A percentile compares a stretch with the other conserved stretches of the same genome.
Conservation (phyloP, 2,113 vertebrate species). For the Hypocryptadius cinnamomeus region DNA sequence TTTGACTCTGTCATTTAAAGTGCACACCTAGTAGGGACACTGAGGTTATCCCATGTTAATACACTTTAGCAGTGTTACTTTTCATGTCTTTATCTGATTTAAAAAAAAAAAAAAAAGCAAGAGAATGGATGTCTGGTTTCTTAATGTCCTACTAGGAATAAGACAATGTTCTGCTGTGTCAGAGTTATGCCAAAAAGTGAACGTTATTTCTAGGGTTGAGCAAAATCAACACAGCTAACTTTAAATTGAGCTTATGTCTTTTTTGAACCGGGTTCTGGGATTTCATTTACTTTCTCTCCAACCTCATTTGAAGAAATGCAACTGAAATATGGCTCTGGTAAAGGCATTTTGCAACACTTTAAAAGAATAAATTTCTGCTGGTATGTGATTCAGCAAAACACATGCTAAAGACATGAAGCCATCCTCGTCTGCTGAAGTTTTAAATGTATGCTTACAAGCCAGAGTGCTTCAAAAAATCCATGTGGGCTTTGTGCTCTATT, state of each 20-base stretch:
- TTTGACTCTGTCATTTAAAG: neutral
- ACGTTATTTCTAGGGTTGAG: neutral
- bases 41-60: neutral
- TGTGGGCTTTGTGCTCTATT: neutral
- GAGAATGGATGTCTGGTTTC: neutral
- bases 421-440: neutral
- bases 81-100: neutral
- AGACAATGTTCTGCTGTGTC: neutral
- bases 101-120: neutral
- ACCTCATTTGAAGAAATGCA: neutral
- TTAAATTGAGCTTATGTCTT: neutral
- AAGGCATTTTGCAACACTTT: neutral
- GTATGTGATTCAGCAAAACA: neutral
- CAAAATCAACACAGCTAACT: neutral
- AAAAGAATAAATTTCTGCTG: neutral
- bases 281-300: neutral
- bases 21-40: rapidly evolving
- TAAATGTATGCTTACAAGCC: neutral
- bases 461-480: neutral
- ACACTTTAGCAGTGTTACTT: neutral
- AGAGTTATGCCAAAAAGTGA: neutral
- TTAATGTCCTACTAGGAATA: neutral
- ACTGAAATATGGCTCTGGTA: neutral
- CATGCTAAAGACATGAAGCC: neutral
- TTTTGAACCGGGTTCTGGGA: neutral